Evolutionary conservation across 2,888 invertebrate genomes (phyloP), one percentile per base, ranked within the genome.

Genomic region (Campoletis raptor): DNA sequence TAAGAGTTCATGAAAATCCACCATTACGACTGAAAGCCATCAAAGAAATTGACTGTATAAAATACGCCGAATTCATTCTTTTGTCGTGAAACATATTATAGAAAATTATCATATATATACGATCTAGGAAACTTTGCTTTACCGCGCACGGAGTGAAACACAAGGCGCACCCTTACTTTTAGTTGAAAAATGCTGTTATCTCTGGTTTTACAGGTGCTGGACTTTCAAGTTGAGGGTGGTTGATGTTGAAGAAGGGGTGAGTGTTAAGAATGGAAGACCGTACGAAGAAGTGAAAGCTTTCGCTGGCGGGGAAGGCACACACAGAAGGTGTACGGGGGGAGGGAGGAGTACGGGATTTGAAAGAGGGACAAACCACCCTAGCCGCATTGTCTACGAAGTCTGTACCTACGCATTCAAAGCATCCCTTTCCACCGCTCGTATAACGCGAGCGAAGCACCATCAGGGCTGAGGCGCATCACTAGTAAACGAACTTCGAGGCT

Each of bases 111-210:
- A 30, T 24, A 8, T n/a, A 61, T 37, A 42, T n/a, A 8, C 37
- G 72, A 37, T 21, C 18, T 64, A 21, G 15, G 30, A 36, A 64
- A 57, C 42, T 15, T 77, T 54, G 48, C 42, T 52, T 24, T 45
- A 61, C 72, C 72, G 88, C 73, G 82, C 87, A 86, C 57, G 52
- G 30, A 30, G 70, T 57, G 8, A 57, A 36, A 30, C 36, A 79
- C 30, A 48, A 72, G 52, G 45, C 10, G 77, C 24, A 36, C 21
- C 57, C 30, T n/a, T n/a, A 57, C 21, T 52, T 89, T 88, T 85
- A 87, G 78, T 80, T 87, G 89, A 88, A 90, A 90, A 90, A 90
- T 86, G 79, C 81, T 86, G 90, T 90, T 91, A 90, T 91, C 91
- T 89, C 87, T 81, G 66, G 37, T 52, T 77, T 74, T 52, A 48